Evolutionary conservation across 2,888 invertebrate species (phyloP).

Genomic region (Craniophora ligustri): DNA sequence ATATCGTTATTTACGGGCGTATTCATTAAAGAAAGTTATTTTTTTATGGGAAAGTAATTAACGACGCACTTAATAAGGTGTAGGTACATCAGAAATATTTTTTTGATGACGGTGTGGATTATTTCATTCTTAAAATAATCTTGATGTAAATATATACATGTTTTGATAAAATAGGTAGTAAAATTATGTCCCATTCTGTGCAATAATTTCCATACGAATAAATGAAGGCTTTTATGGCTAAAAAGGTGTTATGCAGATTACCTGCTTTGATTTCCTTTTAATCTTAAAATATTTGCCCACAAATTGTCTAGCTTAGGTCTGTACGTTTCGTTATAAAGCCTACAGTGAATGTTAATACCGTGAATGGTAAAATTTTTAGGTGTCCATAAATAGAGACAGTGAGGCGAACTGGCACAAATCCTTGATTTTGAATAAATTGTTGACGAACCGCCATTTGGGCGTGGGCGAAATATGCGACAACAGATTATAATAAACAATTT

Average conservation of each 20-base stretch:
- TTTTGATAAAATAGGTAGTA: constrained; percentile 3
- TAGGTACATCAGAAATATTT: constrained; percentile 49
- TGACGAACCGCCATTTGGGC: constrained; percentile 71
- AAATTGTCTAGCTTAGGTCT: constrained; percentile 12
- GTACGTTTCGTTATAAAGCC: constrained; percentile 2
- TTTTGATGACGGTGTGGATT: constrained; percentile 19
- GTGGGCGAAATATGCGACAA: constrained; percentile 81
- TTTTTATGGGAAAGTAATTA: constrained; percentile 69
- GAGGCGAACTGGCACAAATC: constrained; percentile 73
- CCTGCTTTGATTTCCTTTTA: constrained; percentile 21
- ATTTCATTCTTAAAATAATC: constrained; percentile 13
- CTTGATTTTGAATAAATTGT: constrained; percentile 83
- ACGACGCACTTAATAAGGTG: constrained; percentile 64
- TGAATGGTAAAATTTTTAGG: constrained; percentile 56
- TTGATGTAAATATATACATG: neutral
- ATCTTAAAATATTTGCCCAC: constrained; percentile 10
- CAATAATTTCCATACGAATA: constrained; percentile 18
- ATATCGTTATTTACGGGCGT: constrained; percentile 72
- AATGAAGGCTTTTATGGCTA: constrained; percentile 24
- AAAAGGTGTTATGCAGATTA: constrained; percentile 19
- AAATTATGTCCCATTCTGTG: constrained; percentile 6
- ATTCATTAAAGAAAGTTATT: constrained; percentile 64
- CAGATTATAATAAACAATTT: constrained; percentile 60
- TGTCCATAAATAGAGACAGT: constrained; percentile 53
- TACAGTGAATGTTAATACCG: constrained; percentile 42